phyloP scores from a whole-genome alignment of 2,888 invertebrate genomes.

The Agrilus cyanescens region DNA sequence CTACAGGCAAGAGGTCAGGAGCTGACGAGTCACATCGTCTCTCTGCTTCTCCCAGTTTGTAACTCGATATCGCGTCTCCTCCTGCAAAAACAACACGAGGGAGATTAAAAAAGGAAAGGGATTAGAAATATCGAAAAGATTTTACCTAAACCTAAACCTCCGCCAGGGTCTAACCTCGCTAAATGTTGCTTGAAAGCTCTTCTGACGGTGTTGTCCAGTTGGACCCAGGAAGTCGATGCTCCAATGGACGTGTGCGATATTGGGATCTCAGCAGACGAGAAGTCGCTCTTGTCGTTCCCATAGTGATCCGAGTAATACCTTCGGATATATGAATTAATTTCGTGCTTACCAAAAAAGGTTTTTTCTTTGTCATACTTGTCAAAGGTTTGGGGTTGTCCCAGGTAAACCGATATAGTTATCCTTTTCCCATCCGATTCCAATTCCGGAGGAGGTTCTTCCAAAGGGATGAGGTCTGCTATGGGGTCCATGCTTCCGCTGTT shows the following conservation, averaged over 20 bases:
- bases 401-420: constrained; percentile 76
- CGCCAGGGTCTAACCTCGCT: constrained; percentile 83
- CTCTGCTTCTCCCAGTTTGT: constrained; percentile 85
- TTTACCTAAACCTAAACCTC: constrained; percentile 60
- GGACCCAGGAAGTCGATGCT: constrained; percentile 90
- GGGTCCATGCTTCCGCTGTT: constrained; percentile 31
- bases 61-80: constrained; percentile 80
- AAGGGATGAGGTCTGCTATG: constrained; percentile 31
- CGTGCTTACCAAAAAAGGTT: neutral
- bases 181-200: constrained; percentile 92
- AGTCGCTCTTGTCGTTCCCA: constrained; percentile 31
- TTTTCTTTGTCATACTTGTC: constrained; percentile 28
- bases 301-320: constrained; percentile 33
- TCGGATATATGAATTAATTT: constrained; percentile 6
- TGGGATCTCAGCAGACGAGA: constrained; percentile 51
- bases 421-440: constrained; percentile 64
- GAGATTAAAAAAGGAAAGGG: constrained; percentile 21
- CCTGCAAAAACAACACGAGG: constrained; percentile 32
- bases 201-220: constrained; percentile 80
- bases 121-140: no score
- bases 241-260: constrained; percentile 85
- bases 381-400: constrained; percentile 73
- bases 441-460: constrained; percentile 31
- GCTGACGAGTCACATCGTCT: constrained; percentile 66
- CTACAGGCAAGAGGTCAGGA: constrained; percentile 86